phyloP scores from a whole-genome alignment of 2,888 invertebrate species.

The Parascotia fuliginaria region DNA sequence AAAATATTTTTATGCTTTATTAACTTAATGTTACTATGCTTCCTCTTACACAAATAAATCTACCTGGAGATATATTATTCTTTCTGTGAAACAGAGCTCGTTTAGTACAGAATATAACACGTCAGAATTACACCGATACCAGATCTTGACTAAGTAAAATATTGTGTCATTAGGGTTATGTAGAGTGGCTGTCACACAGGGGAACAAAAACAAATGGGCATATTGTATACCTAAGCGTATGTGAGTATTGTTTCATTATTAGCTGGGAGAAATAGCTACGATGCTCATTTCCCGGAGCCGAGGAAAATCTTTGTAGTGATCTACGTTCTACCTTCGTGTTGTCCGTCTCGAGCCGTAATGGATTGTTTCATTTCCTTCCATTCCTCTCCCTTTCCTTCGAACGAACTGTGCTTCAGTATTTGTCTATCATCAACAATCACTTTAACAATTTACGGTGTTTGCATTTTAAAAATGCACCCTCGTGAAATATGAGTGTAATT shows the following conservation, averaged over 20 bases:
- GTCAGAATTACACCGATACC: conserved; percentile 36
- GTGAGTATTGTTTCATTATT: conserved; percentile 35
- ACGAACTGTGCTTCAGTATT: conserved; percentile 24
- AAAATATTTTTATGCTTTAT: conserved; percentile 72
- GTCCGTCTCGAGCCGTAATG: conserved; percentile 39
- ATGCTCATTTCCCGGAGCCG: conserved; percentile 24
- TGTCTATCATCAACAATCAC: conserved; percentile 36
- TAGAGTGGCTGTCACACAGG: conserved; percentile 21
- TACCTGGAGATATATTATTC: conserved; percentile 35
- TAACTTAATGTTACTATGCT: conserved; percentile 55
- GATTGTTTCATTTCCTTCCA: conserved; percentile 47
- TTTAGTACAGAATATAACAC: conserved; percentile 25
- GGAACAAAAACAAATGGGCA: conserved; percentile 35
- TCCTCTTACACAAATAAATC: conserved; percentile 44
- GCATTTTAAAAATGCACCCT: conserved; percentile 27
- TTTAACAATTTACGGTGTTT: conserved; percentile 41
- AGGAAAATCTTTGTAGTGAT: conserved; percentile 26
- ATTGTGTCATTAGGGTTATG: conserved; percentile 40
- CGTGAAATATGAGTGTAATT: conserved; percentile 21
- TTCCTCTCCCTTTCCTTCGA: conserved; percentile 39
- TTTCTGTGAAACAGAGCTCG: conserved; percentile 21
- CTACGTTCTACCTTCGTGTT: conserved; percentile 23
- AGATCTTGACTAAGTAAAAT: conserved; percentile 37
- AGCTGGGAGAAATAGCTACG: conserved; percentile 15
- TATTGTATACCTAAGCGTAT: conserved; percentile 14